A percentile compares a stretch with the other conserved stretches of the same genome.
These are phyloP conservation scores for Petrocephalus microphthalmus DNA, from an alignment of 2,113 vertebrate species.

Conservation along the genomic window DNA sequence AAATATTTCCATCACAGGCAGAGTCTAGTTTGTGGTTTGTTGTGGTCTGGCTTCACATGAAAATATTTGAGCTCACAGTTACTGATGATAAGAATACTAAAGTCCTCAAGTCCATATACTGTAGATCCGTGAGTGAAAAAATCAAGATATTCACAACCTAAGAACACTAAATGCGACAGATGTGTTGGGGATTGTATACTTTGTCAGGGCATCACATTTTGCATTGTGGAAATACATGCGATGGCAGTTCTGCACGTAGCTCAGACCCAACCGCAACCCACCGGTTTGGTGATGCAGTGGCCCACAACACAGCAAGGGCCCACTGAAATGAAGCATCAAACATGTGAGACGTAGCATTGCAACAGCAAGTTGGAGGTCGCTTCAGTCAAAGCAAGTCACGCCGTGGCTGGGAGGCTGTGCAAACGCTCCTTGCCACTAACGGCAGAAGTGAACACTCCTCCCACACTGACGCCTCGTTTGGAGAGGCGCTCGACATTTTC, in stretches of 20 bases:
- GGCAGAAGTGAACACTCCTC: not conserved
- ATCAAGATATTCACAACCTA: not conserved
- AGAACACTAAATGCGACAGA: not conserved
- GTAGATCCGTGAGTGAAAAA: not conserved
- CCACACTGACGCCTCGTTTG: not conserved
- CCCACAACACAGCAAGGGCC: not conserved
- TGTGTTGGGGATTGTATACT: not conserved
- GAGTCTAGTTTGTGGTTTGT: not conserved
- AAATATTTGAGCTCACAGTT: not conserved
- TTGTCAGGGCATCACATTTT: not conserved
- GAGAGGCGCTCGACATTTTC: not conserved
- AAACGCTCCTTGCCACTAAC: not conserved
- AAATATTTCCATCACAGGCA: not conserved
- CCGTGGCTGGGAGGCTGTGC: not conserved
- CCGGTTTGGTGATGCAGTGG: not conserved
- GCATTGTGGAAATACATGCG: not conserved
- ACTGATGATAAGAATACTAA: not conserved
- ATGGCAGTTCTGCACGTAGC: not conserved
- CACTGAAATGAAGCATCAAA: no score
- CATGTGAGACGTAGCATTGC: no score
- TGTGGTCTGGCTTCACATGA: not conserved
- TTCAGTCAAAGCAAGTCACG: not conserved
- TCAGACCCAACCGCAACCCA: not conserved
- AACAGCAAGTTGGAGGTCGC: not conserved
- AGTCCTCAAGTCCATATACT: not conserved